Conservation (phyloP, 2,797 vertebrate species). For the Syndactyla subalaris region DNA sequence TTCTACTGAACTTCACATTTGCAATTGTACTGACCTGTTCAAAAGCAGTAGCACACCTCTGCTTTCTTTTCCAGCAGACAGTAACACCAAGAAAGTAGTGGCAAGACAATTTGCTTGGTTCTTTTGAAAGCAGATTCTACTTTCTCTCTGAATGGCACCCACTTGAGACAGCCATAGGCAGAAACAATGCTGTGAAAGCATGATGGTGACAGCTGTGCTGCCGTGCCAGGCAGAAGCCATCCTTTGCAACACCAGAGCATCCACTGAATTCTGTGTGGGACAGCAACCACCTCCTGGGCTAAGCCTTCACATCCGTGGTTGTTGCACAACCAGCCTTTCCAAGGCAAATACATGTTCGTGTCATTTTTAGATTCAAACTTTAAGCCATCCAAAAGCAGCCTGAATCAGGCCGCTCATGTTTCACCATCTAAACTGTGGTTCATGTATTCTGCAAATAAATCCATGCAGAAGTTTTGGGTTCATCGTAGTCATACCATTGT, state of each 20-base stretch:
- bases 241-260: background rate
- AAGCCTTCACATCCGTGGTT: fast-evolving
- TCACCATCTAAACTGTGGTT: background rate
- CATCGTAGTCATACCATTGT: fast-evolving
- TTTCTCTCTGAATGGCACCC: background rate
- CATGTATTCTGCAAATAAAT: background rate
- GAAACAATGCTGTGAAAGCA: background rate
- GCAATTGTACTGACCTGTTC: background rate
- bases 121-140: background rate
- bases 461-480: background rate
- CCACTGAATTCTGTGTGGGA: background rate
- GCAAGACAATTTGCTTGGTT: background rate
- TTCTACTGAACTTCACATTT: background rate
- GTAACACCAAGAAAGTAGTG: background rate
- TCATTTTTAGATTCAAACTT: background rate
- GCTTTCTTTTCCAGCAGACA: background rate
- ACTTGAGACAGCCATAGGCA: background rate
- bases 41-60: background rate
- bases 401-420: background rate
- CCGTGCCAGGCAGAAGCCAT: background rate
- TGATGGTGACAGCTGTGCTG: background rate
- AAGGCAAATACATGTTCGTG: background rate
- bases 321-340: background rate
- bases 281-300: background rate
- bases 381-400: background rate